Evolutionary conservation across 2,888 invertebrate species (phyloP), one percentile per base, ranked within the genome.

Genomic region (Craniophora ligustri): DNA sequence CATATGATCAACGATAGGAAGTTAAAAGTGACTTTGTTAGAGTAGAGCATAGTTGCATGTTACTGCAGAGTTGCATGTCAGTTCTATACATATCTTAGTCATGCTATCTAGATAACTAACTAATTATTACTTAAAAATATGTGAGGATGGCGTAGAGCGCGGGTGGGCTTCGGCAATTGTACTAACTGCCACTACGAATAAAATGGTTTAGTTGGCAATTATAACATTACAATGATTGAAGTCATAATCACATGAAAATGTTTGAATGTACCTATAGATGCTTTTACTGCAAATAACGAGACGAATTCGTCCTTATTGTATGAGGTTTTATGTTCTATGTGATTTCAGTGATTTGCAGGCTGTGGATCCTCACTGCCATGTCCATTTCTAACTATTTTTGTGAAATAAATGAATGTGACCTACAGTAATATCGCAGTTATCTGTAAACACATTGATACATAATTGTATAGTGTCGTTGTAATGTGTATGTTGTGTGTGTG

Each of bases 131-230:
- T 35, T 51, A 56, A 46, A 44, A 63, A 19, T 11, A 48, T 31
- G 42, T 45, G 31, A 39, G 18, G 68, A 42, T 42, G 51, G 40
- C 63, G 58, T 19, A 71, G 84, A 87, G 89, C 89, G 89, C 89
- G 88, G 89, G 89, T 86, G 90, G 90, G 89, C 90, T 86, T 87
- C 78, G 76, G 79, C 77, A 72, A 63, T 72, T 74, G 69, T 79
- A 74, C 74, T 71, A 67, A 71, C 72, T 39, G 50, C 41, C 53
- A 67, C 38, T 50, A 34, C 36, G 42, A 50, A 45, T 36, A 69
- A n/a, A 63, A 58, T 68, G 53, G 48, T 32, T 32, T 31, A 36
- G 38, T 60, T 58, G 51, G 49, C 60, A 44, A 46, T 36, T 45
- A 42, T 34, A 36, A 49, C 40, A 40, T 46, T 31, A 39, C 28